Conservation (phyloP, 2,113 vertebrate species). For the Osmerus eperlanus region DNA sequence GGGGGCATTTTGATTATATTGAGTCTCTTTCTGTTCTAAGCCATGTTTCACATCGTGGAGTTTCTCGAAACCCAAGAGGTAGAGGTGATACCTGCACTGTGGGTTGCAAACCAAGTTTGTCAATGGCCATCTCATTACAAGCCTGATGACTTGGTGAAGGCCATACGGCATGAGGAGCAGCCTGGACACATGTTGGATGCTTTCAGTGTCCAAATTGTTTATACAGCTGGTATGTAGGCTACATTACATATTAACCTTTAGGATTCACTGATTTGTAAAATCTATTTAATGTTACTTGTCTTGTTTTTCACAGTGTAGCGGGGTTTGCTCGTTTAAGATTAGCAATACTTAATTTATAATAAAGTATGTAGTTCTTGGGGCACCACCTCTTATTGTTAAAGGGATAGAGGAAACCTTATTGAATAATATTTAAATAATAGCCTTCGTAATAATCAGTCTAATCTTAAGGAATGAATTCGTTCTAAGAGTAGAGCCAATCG, state of each 20-base stretch:
- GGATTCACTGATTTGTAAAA: constrained; percentile 3
- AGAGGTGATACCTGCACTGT: not conserved
- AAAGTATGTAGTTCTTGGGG: no score
- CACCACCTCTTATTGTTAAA: no score
- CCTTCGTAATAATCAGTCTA: no score
- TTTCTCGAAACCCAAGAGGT: not conserved
- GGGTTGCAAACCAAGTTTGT: not conserved
- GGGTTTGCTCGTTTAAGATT: no score
- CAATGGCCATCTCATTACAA: not conserved
- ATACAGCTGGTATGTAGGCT: constrained; percentile 3
- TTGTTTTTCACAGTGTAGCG: not conserved
- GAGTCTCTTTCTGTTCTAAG: not conserved
- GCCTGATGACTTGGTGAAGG: not conserved
- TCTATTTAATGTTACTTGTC: not conserved
- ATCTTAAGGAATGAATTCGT: no score
- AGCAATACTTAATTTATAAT: no score
- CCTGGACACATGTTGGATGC: not conserved
- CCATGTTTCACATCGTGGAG: not conserved
- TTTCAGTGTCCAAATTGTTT: not conserved
- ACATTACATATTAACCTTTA: not conserved
- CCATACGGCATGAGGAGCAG: not conserved
- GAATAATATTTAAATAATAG: no score
- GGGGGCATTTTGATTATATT: no score
- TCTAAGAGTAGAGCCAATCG: no score
- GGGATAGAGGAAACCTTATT: no score